Evolutionary conservation across 2,797 vertebrate species (phyloP), one percentile per base, ranked within the genome.

Genomic region (Sebastes ruberrimus): DNA sequence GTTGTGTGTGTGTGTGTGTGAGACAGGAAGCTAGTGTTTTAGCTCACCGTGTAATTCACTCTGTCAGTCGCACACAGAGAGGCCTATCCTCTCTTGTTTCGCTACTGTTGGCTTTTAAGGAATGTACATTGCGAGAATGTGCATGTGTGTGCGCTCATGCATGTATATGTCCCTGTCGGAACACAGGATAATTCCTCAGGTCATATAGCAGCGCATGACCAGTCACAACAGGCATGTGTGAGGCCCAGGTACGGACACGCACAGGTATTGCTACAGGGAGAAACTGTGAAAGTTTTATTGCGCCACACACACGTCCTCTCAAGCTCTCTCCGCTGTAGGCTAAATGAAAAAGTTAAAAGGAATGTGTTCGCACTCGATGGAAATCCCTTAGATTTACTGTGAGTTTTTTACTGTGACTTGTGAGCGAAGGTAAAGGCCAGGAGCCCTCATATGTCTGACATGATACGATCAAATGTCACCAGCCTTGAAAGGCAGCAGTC

Each of bases 31-130:
- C 82, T 42, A 30, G 88, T 89, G 89, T 91, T 94, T 94, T 89
- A 92, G 89, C 91, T 88, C 91, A 76, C 84, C 57, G 71, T 92
- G 92, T 93, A 94, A 95, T 93, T 94, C 89, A 91, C 84, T 86
- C 87, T 93, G 94, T 92, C 93, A 93, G 86, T 71, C 33, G 84
- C 81, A 83, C 89, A 83, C 88, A 81, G 80, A 81, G 90, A 90
- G 92, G 90, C 89, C 92, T 68, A 89, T 92, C 89, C 80, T 87
- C 89, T 92, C 91, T 78, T 84, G 86, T 93, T 89, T 93, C 72
- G 89, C 93, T 91, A 91, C 91, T 89, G 92, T 92, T 86, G 88
- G 88, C 90, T 90, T 90, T 88, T 74, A 88, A 88, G 88, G 89
- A 88, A 87, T 91, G 90, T 70, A 53, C 64, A 77, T 62, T 62